Evolutionary conservation across 2,113 vertebrate species (phyloP).

Genomic region (Meles meles): DNA sequence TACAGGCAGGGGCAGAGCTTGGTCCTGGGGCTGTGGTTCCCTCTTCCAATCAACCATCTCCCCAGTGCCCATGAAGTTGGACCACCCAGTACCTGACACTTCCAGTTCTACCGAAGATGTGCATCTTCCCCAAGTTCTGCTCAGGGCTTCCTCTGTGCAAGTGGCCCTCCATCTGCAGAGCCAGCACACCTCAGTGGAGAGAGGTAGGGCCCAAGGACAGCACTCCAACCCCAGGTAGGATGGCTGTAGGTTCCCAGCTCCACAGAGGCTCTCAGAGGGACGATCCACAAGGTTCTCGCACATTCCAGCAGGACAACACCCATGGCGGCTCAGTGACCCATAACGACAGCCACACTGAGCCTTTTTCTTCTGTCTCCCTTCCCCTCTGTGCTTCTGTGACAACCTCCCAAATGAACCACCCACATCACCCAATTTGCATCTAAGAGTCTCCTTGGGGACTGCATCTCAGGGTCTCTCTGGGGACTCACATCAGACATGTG

Average conservation of each 20-base stretch:
- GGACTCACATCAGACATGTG: not conserved
- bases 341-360: rapidly evolving
- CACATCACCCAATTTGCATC: rapidly evolving
- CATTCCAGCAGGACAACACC: not conserved
- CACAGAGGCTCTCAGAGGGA: not conserved
- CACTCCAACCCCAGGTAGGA: not conserved
- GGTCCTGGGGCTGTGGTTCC: no score
- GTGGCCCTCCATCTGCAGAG: not conserved
- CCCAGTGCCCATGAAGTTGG: not conserved
- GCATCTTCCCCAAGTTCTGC: not conserved
- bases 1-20: not conserved
- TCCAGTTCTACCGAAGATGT: not conserved
- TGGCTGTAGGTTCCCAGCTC: no score
- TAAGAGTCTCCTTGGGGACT: not conserved
- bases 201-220: no score
- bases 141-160: not conserved
- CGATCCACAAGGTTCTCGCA: not conserved
- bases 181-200: not conserved
- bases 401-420: not conserved
- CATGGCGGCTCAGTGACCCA: not conserved
- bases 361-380: not conserved
- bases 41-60: no score
- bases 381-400: not conserved
- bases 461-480: not conserved
- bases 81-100: not conserved